phyloP scores from a whole-genome alignment of 2,113 vertebrate genomes.

The Pardalotus punctatus region DNA sequence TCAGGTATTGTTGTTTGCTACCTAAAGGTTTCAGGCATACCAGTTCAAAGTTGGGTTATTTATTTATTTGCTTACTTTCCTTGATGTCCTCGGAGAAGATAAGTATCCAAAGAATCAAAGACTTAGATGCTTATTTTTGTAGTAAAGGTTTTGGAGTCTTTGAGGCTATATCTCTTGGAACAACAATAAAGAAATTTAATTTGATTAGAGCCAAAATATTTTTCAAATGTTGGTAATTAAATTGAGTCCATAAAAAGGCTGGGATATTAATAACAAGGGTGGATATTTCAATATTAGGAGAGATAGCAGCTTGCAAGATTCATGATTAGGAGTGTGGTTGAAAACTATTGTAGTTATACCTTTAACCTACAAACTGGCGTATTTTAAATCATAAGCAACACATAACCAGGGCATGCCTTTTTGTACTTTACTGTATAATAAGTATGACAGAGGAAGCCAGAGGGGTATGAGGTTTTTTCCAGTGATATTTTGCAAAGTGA shows the following conservation, averaged over 20 bases:
- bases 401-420: background rate
- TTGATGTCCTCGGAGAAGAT: background rate
- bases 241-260: background rate
- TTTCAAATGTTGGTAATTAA: background rate
- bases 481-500: background rate
- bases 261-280: background rate
- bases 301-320: background rate
- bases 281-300: background rate
- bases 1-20: background rate
- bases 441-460: background rate
- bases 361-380: background rate
- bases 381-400: background rate
- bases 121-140: background rate
- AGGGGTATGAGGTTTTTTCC: background rate
- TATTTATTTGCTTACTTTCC: background rate
- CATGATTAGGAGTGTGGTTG: background rate
- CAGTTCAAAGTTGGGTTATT: background rate
- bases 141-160: background rate
- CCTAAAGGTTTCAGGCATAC: background rate
- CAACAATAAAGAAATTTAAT: background rate
- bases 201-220: background rate
- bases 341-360: background rate
- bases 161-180: slow-evolving; percentile 16
- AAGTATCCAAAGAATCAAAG: slow-evolving; percentile 4
- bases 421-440: background rate